Base-by-base conservation (phyloP, 2,888 invertebrate genomes). In the Ametastegia equiseti region DNA sequence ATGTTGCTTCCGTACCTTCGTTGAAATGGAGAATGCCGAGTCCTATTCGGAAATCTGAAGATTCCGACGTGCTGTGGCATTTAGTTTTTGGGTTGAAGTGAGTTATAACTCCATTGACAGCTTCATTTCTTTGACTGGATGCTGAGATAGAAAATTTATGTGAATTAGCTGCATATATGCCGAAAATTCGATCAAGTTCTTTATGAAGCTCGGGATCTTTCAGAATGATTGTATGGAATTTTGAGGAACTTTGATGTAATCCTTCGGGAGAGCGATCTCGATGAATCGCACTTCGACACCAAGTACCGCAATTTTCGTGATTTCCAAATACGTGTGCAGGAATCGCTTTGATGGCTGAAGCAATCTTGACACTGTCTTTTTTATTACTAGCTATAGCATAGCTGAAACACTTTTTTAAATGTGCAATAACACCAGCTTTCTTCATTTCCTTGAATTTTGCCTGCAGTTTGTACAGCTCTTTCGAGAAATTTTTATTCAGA, bases 391-490 rank as follows among this genome's bases (percentile, higher is more conserved):
- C 39, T 2, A 84, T 73, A 45, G 85, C 84, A 80, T 82, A 86
- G 15, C 71, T 27, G 65, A 87, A 85, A 82, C 85, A 86, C 82
- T 84, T 85, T 73, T 83, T 83, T 19, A 86, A 30, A 77, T 86
- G 83, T 7, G 65, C 63, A 54, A 86, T 85, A 13, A n/a, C n/a
- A n/a, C 81, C 80, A 6, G 79, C 81, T 79, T 42, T 83, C 27
- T 81, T 81, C 54, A 83, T 73, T 82, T 86, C 81, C 67, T 75
- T 77, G 45, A 67, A 81, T 15, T 75, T 71, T 63, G 82, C 69
- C n/a, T n/a, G n/a, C 19, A 39, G 33, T 7, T 57, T 81, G 80
- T 85, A 86, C 42, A 86, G 84, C 15, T 85, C 84, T 11, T 80
- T 82, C 15, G 65, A 80, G 42, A 86, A 83, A 80, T 84, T 81